Evolutionary conservation across 2,888 invertebrate species (phyloP), one percentile per base, ranked within the genome.

Genomic region (Cremastobaeus sp.): DNA sequence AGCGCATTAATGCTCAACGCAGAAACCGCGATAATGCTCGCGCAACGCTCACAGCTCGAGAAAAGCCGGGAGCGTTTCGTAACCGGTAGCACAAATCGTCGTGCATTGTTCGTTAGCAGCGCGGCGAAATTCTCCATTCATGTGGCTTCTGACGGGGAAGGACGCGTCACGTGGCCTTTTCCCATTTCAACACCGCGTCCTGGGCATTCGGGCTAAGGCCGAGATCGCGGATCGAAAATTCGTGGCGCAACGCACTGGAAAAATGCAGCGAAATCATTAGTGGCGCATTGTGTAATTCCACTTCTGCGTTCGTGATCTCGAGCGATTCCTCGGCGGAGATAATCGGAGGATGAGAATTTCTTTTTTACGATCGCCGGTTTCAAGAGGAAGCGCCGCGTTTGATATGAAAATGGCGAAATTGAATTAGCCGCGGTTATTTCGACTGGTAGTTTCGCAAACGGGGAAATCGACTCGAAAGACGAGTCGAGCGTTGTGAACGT

Each of bases 11-110:
- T 57, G 55, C 43, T 60, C 41, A 14, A 39, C 50, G 57, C 43
- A 55, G 62, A 52, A 66, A 65, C 65, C 48, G 37, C 43, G 72
- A 60, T 72, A 60, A 60, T 60, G 66, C 48, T 66, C 66, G 66
- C 66, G 72, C 66, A 72, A 72, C 60, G 48, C 21, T 54, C 32
- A 11, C 14, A 18, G 21, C 21, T 9, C 50, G 59, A 52, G 72
- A 52, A 65, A 59, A 72, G 48, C 66, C 35, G 48, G 14, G 18
- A 65, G 52, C 32, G 35, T 72, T 72, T 72, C 60, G 60, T 66
- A 72, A 72, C 66, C 54, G 65, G 65, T 54, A 72, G 59, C 60
- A 52, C 71, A 20, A 50, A 65, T 54, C 35, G 25, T 9, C 50
- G 39, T 17, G 60, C 14, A 72, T 72, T 72, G 72, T 72, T 72